Percentiles rank a stretch among this genome's conserved stretches.
phyloP scores from a whole-genome alignment of 2,888 invertebrate genomes.

The Ormyrus rosae region DNA sequence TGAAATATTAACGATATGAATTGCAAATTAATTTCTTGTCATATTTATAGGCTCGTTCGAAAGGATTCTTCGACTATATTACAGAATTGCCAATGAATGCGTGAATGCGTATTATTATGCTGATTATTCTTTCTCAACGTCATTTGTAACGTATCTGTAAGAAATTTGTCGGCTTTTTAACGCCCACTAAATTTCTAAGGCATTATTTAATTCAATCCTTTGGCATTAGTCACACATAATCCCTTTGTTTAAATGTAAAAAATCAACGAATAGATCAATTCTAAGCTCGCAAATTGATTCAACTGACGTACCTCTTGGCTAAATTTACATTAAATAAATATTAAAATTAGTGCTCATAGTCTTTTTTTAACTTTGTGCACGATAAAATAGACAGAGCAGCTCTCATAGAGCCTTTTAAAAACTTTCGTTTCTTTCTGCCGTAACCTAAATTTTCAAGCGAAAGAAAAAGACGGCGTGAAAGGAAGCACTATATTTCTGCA shows the following conservation, averaged over 20 bases:
- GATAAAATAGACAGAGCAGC: too few relatives aligned
- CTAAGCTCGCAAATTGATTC: constrained; percentile 22
- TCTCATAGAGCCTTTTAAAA: too few relatives aligned
- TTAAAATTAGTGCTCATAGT: too few relatives aligned
- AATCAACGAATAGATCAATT: neutral
- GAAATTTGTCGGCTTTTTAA: constrained; percentile 39
- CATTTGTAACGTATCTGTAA: constrained; percentile 36
- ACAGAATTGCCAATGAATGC: constrained; percentile 14
- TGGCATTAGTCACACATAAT: constrained; percentile 12
- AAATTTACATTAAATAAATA: too few relatives aligned
- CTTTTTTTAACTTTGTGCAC: too few relatives aligned
- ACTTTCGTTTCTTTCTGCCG: too few relatives aligned
- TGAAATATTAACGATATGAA: constrained; percentile 9
- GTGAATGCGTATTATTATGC: constrained; percentile 28
- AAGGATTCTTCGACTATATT: constrained; percentile 28
- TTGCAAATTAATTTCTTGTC: constrained; percentile 45
- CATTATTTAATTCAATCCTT: constrained; percentile 20
- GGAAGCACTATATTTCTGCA: neutral
- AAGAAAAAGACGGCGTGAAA: too few relatives aligned
- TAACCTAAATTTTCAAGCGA: too few relatives aligned
- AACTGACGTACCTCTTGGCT: neutral
- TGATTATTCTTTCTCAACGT: constrained; percentile 50
- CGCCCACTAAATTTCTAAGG: constrained; percentile 37
- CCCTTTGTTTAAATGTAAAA: constrained; percentile 13
- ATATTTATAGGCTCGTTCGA: constrained; percentile 23